Base-by-base conservation (phyloP, 2,113 vertebrate species). In the Onychostruthus taczanowskii region DNA sequence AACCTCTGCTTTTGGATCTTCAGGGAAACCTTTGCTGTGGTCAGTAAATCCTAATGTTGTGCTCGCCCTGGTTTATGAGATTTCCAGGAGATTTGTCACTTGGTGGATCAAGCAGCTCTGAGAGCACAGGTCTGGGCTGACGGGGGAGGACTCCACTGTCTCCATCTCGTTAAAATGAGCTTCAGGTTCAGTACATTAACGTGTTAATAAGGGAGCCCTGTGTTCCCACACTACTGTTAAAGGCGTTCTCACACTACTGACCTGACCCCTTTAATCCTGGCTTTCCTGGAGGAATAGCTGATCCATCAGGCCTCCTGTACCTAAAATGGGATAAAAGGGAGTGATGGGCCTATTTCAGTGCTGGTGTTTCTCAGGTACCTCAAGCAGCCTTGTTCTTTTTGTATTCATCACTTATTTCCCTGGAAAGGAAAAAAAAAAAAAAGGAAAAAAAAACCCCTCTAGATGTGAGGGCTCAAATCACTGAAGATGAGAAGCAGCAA, bases 251-350 rank as follows among this genome's bases (percentile, higher is more conserved):
- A 87, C 87, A 95, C 26, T 75, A 43, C 68, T 95, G 81, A 95
- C 96, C 90, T 90, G 90, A 96, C 80, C 93, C 83, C 74, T 88
- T 89, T 96, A 97, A 96, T 96, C 93, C 93, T 90, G 84, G 89
- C 94, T 96, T 95, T 95, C 88, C 94, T 96, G 77, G 70, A 94
- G 75, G 61, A 94, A 84, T 84, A 84, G 84, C 58, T 90, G 95
- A 94, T 94, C 86, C 81, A 74, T 81, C 67, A 86, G 85, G 77
- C 14, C 89, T 89, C 44, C 39, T 47, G 7, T 73, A 88, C 95
- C 84, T 96, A 86, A 93, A 87, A 41, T 58, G 39, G 59, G 58
- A 87, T 96, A 75, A 88, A 88, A 94, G n/a, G 87, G 64, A 74
- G 82, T 1, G 4, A n/a, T 78, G 35, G 50, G 16, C 33, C 59